Evolutionary conservation across 2,113 vertebrate species (phyloP), one percentile per base, ranked within the genome.

Genomic region (Eurystomus gularis): DNA sequence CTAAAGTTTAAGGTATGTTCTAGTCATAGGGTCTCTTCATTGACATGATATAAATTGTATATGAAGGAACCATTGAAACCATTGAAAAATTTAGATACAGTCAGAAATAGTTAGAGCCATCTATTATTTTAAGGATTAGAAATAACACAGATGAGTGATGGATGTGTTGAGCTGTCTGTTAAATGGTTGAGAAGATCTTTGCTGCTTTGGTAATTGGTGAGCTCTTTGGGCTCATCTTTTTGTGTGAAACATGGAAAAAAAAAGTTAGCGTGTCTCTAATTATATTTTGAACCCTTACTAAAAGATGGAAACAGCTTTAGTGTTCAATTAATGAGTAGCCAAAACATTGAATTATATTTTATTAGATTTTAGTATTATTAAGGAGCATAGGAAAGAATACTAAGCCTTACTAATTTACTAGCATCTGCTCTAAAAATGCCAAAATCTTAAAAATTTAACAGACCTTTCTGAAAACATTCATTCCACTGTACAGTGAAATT

Each of bases 371-470:
- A 93, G 21, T 65, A 49, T 11, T 86, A 76, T 91, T 89, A 89
- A 82, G 73, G 87, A 93, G 28, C 29, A 75, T 61, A 88, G 13
- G 40, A 95, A 93, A 91, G 83, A 92, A 85, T 46, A 88, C 19
- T n/a, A 91, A 91, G n/a, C 39, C 49, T 76, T 69, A 72, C 40
- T 76, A 85, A 82, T 89, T 95, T 93, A 82, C 9, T 65, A 89
- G 52, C 69, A 84, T 92, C 40, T 93, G 77, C 49, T 94, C 70
- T 57, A 94, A 95, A 95, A 93, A 76, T 29, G 40, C 40, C 94
- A 94, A 82, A 89, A 93, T 62, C 69, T 89, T 91, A 87, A 92
- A 96, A 86, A 65, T 87, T 95, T 93, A 95, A 93, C 54, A 93
- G 37, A 89, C 1, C 2, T 87, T 96, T 92, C 73, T 69, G 66